These are phyloP conservation scores for Macropis europaea DNA, from an alignment of 2,888 invertebrate genomes.

Conservation along the genomic window DNA sequence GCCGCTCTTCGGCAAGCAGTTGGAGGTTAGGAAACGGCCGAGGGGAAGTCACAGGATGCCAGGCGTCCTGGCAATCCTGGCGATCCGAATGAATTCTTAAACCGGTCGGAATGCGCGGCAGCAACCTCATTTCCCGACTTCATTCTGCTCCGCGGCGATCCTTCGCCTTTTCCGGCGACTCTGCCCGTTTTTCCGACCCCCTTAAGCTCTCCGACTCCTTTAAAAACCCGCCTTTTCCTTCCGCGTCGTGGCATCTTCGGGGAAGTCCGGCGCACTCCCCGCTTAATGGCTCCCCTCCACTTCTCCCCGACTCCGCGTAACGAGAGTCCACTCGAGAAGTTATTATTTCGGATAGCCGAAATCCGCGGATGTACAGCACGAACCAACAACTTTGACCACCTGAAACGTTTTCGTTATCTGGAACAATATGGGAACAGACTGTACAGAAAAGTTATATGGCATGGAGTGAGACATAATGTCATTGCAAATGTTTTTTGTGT, in stretches of 20 bases:
- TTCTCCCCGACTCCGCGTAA: not conserved
- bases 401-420: no score
- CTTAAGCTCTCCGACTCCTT: slow-evolving; percentile 32
- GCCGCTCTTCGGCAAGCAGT: slow-evolving; percentile 5
- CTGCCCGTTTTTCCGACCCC: slow-evolving; percentile 26
- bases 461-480: no score
- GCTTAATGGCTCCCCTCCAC: slow-evolving; percentile 28
- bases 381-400: no score
- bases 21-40: not conserved
- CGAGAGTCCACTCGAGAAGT: no score
- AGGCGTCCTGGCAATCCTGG: slow-evolving; percentile 29
- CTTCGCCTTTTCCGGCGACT: not conserved
- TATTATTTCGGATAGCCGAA: no score
- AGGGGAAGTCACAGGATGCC: slow-evolving; percentile 19
- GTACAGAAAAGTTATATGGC: no score
- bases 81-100: slow-evolving; percentile 61
- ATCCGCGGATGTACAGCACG: no score
- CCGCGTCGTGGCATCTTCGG: slow-evolving; percentile 32
- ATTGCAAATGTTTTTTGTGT: no score
- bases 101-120: slow-evolving; percentile 39
- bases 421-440: no score
- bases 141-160: not conserved
- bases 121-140: slow-evolving; percentile 21
- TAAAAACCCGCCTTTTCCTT: slow-evolving; percentile 39
- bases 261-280: slow-evolving; percentile 27